These are phyloP conservation scores for Trigoniulus corallinus DNA, from an alignment of 1,140 invertebrate genomes.

Conservation along the genomic window DNA sequence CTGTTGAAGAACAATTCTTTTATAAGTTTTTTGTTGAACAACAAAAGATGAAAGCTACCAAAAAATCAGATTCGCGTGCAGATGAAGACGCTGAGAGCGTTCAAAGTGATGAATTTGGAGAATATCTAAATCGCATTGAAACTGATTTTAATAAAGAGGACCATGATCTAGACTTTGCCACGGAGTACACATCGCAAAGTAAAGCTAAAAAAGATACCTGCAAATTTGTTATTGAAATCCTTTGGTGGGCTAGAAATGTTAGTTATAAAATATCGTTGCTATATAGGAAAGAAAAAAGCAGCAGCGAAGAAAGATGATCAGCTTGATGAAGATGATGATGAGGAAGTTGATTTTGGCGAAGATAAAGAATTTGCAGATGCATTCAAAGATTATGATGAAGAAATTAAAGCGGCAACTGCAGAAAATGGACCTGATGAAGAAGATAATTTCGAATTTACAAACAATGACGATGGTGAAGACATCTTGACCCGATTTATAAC, in stretches of 20 bases:
- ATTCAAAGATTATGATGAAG: constrained; percentile 33
- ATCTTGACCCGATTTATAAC: constrained; percentile 28
- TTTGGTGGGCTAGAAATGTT: background rate
- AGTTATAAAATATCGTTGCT: background rate
- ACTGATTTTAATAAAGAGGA: constrained; percentile 20
- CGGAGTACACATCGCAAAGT: constrained; percentile 1
- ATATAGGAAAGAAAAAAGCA: background rate
- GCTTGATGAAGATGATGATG: constrained; percentile 3
- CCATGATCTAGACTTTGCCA: constrained; percentile 22
- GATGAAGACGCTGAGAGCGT: constrained; percentile 62
- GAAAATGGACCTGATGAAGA: constrained; percentile 7
- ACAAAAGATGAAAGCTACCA: constrained; percentile 1
- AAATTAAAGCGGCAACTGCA: constrained; percentile 31
- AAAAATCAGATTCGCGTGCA: constrained; percentile 15
- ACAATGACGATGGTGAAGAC: constrained; percentile 14
- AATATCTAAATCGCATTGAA: constrained; percentile 17
- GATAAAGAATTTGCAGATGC: constrained; percentile 20
- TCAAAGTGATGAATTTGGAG: constrained; percentile 69
- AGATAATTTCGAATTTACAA: no score
- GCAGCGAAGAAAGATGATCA: background rate
- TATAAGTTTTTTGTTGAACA: constrained; percentile 4
- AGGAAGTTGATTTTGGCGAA: constrained; percentile 15
- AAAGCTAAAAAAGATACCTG: constrained; percentile 2
- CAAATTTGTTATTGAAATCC: background rate
- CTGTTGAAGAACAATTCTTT: background rate